Evolutionary conservation across 2,113 vertebrate genomes (phyloP).

Genomic region (Motacilla tschutschensis): DNA sequence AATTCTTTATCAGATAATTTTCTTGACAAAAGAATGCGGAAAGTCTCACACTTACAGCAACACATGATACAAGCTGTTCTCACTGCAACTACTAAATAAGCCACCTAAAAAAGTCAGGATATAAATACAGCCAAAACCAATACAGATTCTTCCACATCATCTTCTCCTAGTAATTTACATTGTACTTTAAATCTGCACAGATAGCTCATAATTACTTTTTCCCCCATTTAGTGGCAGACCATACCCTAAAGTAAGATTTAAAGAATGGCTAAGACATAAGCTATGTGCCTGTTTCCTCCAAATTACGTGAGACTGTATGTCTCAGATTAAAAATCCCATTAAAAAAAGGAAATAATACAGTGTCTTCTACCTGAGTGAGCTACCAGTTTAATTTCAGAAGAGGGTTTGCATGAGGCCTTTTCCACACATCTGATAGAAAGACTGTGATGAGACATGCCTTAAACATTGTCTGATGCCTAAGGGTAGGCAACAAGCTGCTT

Average conservation of each 20-base stretch:
- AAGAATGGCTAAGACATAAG: constrained; percentile 72
- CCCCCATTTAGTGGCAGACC: constrained; percentile 71
- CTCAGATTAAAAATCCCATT: constrained; percentile 61
- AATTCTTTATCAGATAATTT: constrained; percentile 11
- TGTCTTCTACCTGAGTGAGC: constrained; percentile 38
- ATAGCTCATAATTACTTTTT: constrained; percentile 46
- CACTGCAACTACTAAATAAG: constrained; percentile 7
- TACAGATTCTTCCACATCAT: constrained; percentile 30
- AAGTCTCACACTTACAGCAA: background rate
- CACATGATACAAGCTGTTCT: background rate
- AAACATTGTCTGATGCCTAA: constrained; percentile 69
- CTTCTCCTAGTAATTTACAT: constrained; percentile 45
- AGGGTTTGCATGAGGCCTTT: constrained; percentile 37
- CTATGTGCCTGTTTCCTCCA: constrained; percentile 48
- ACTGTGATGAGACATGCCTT: constrained; percentile 71
- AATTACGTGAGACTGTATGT: constrained; percentile 5
- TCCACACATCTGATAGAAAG: constrained; percentile 66
- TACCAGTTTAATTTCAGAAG: constrained; percentile 58
- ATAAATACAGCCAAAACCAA: constrained; percentile 21
- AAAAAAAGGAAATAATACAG: constrained; percentile 67
- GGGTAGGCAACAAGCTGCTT: constrained; percentile 64
- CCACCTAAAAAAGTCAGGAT: constrained; percentile 61
- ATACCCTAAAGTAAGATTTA: constrained; percentile 76
- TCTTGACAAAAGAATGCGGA: background rate
- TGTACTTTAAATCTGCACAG: constrained; percentile 55